Conservation (phyloP, 2,888 invertebrate species). For the Tuberolachnus salignus region DNA sequence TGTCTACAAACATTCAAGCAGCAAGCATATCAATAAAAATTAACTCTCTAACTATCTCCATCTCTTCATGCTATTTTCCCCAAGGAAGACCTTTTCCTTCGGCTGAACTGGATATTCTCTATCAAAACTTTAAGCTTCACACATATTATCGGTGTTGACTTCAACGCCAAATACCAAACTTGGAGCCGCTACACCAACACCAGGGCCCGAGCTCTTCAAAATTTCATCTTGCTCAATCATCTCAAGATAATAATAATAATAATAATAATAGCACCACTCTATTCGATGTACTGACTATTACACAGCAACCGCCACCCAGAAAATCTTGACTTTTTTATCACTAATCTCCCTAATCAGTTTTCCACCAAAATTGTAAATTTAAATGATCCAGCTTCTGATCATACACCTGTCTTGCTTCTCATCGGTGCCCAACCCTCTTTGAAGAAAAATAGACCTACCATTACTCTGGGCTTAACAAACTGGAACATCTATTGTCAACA, state of each 20-base stretch:
- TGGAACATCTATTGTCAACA: no score
- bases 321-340: slow-evolving; percentile 9
- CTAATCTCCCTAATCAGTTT: neutral
- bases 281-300: neutral
- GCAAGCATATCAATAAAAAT: slow-evolving; percentile 26
- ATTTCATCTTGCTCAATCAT: slow-evolving; percentile 14
- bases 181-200: slow-evolving; percentile 18
- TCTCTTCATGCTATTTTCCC: slow-evolving; percentile 7
- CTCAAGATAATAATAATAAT: no score
- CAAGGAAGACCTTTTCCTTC: slow-evolving; percentile 5
- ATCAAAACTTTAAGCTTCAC: neutral
- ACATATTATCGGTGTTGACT: neutral
- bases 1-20: neutral
- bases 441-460: neutral
- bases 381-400: slow-evolving; percentile 12
- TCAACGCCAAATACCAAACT: slow-evolving; percentile 19
- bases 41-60: slow-evolving; percentile 22
- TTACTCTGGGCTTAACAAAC: neutral
- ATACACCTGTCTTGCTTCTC: slow-evolving; percentile 5
- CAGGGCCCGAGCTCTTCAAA: neutral
- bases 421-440: neutral
- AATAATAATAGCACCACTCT: neutral
- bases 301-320: neutral
- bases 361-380: neutral
- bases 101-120: neutral